Evolutionary conservation across 2,888 invertebrate genomes (phyloP), one percentile per base, ranked within the genome.

Genomic region (Anaspis maculata): DNA sequence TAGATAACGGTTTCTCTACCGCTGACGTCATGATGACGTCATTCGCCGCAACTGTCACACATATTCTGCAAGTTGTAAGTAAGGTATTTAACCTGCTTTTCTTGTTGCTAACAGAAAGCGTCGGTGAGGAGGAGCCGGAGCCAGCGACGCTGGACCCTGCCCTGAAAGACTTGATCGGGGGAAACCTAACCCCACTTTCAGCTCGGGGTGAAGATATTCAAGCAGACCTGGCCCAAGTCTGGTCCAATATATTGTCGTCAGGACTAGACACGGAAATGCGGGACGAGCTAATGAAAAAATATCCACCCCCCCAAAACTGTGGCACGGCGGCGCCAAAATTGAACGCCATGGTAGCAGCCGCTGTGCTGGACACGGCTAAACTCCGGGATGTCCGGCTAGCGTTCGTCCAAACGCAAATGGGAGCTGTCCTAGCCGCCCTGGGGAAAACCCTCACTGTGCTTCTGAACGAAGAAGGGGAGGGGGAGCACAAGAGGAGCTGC

Each of bases 401-500:
- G 2, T 15, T 2, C 6, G 9, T 35, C 25, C 35, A 32, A 25
- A 9, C 7, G 3, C 35, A 32, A 25, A 7, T 31, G 6, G 25
- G 35, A 3, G 30, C 34, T 13, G 19, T n/a, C n/a, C n/a, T 32
- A 2, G 10, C 23, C 13, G 34, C 34, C 1, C 6, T 32, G 15
- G 35, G 35, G n/a, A 19, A 3, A 2, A 19, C 24, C 1, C 14
- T 35, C 9, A 25, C 30, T 13, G 9, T 11, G 3, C 13, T 24
- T 5, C 16, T 35, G 15, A 16, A 26, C 32, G 32, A 36, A 21
- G 36, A 33, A 13, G 27, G 24, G 9, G 27, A 30, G 15, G 15
- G 14, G 2, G 19, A 9, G 9, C 11, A 14, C 3, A 30, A 7
- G 22, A 5, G 5, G 5, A 5, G 5, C 19, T 6, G 5, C 5